Conservation (phyloP, 2,113 vertebrate species). For the Leucopternis melanops region DNA sequence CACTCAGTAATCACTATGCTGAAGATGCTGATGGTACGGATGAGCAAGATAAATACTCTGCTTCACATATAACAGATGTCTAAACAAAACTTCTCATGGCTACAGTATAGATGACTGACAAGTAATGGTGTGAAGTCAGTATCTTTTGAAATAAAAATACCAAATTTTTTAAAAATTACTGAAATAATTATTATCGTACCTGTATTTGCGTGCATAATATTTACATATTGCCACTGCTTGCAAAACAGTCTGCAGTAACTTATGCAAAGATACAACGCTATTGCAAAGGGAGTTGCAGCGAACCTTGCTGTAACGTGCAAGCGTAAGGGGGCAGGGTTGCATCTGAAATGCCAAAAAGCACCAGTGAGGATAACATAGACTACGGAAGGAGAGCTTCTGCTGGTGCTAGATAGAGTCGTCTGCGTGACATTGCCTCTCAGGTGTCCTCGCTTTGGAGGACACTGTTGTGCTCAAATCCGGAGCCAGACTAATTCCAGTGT, state of each 20-base stretch:
- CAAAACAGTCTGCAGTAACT: not conserved
- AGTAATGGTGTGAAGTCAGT: too few relatives aligned
- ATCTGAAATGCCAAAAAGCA: constrained; percentile 32
- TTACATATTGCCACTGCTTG: not conserved
- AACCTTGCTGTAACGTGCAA: not conserved
- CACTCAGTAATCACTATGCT: too few relatives aligned
- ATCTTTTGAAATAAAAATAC: too few relatives aligned
- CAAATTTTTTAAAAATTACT: too few relatives aligned
- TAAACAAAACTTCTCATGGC: too few relatives aligned
- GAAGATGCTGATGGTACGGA: too few relatives aligned
- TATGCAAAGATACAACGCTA: not conserved
- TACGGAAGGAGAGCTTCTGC: not conserved
- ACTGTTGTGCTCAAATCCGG: not conserved
- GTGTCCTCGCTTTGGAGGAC: not conserved
- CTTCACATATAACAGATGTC: too few relatives aligned
- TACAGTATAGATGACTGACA: too few relatives aligned
- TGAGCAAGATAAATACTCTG: too few relatives aligned
- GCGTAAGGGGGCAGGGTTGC: constrained; percentile 55
- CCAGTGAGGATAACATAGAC: not conserved
- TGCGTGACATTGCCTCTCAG: not conserved
- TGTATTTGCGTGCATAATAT: not conserved
- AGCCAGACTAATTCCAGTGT: not conserved
- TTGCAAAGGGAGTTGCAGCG: not conserved
- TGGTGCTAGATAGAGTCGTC: not conserved
- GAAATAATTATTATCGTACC: too few relatives aligned